phyloP scores from a whole-genome alignment of 2,888 invertebrate genomes.

The Chrysina gloriosa region DNA sequence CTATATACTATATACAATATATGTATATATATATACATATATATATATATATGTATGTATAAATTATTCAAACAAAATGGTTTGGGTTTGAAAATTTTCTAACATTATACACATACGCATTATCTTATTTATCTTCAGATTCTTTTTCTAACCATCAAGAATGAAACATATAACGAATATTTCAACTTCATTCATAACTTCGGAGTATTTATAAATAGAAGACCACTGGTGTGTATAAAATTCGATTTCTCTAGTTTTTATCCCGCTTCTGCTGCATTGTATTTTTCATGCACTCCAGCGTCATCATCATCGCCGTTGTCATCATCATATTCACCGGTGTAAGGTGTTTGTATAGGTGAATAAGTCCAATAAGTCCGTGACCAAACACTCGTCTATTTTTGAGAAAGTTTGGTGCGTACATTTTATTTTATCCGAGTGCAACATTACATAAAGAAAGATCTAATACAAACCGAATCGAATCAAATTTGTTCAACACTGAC shows the following conservation, averaged over 20 bases:
- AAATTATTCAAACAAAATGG: neutral
- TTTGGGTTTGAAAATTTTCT: neutral
- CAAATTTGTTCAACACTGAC: slow-evolving; percentile 36
- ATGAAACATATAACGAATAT: slow-evolving; percentile 19
- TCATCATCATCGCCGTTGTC: slow-evolving; percentile 18
- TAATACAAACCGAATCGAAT: slow-evolving; percentile 37
- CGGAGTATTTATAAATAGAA: slow-evolving; percentile 30
- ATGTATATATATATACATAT: no score
- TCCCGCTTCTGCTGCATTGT: slow-evolving; percentile 17
- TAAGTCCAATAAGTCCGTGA: slow-evolving; percentile 27
- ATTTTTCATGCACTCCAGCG: slow-evolving; percentile 14
- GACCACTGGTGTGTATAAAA: slow-evolving; percentile 34
- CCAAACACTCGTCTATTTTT: slow-evolving; percentile 34
- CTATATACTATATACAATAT: no score
- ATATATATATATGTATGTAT: no score
- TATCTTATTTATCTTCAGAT: neutral
- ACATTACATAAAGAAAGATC: slow-evolving; percentile 33
- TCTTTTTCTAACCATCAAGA: neutral
- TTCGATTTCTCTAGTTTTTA: slow-evolving; percentile 34
- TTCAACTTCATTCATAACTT: slow-evolving; percentile 33
- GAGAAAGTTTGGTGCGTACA: slow-evolving; percentile 30
- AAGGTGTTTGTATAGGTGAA: slow-evolving; percentile 25
- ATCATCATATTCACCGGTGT: slow-evolving; percentile 15
- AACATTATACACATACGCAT: slow-evolving; percentile 7
- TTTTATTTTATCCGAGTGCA: slow-evolving; percentile 36